Conservation (phyloP, 2,888 invertebrate genomes). For the Scrobipalpa costella region DNA sequence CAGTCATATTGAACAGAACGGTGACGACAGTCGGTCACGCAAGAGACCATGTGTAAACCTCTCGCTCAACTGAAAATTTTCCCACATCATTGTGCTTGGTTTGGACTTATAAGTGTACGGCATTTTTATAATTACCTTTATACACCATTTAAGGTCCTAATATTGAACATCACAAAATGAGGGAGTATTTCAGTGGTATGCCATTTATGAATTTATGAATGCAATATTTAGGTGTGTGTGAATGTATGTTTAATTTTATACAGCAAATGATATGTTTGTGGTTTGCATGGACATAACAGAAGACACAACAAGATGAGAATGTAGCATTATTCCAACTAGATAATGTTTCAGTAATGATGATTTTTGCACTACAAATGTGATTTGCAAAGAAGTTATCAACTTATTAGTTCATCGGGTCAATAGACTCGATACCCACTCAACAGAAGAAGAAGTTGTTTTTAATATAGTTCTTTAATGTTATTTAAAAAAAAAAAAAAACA, state of each 20-base stretch:
- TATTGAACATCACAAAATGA: constrained; percentile 33
- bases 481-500: too few relatives aligned
- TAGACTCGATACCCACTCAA: too few relatives aligned
- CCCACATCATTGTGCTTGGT: constrained; percentile 56
- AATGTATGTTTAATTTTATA: constrained; percentile 8
- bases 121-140: constrained; percentile 60
- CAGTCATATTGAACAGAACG: constrained; percentile 77
- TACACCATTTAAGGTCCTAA: constrained; percentile 53
- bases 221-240: constrained; percentile 14
- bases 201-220: constrained; percentile 19
- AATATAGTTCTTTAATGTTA: too few relatives aligned
- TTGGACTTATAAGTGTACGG: constrained; percentile 63
- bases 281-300: not conserved
- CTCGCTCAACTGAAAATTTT: constrained; percentile 60
- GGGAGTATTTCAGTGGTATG: constrained; percentile 15
- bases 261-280: not conserved
- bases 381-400: not conserved
- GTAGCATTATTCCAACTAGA: not conserved
- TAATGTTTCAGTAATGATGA: too few relatives aligned
- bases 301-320: not conserved
- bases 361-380: not conserved
- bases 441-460: too few relatives aligned
- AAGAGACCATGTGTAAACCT: constrained; percentile 82
- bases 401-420: too few relatives aligned
- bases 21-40: constrained; percentile 79